phyloP scores from a whole-genome alignment of 37 sponge, comb jelly and placozoan genomes.

The Theonella swinhoei region DNA sequence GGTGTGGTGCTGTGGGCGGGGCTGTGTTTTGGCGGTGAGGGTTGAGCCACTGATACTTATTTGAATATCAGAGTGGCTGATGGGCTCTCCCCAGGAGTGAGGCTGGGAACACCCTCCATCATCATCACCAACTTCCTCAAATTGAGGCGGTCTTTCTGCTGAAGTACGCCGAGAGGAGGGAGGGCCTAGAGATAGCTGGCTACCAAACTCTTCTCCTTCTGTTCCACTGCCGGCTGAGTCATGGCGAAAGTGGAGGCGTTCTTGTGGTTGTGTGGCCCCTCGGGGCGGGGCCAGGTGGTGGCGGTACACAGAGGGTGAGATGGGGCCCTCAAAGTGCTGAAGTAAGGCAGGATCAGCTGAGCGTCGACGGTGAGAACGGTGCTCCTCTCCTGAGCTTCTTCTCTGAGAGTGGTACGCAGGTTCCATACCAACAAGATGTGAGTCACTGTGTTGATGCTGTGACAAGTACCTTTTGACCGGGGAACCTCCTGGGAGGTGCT shows the following conservation, averaged over 20 bases:
- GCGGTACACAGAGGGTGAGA: background rate
- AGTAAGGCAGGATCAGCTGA: slow-evolving; percentile 13
- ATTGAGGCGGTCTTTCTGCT: background rate
- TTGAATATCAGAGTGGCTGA: background rate
- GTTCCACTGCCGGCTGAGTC: background rate
- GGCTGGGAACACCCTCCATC: slow-evolving; percentile 1
- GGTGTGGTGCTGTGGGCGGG: background rate
- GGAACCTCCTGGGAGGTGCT: background rate
- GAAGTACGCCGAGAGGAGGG: background rate
- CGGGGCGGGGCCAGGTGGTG: background rate
- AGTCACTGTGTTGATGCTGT: background rate
- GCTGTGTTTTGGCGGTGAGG: background rate
- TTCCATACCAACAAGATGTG: background rate
- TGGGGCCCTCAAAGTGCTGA: background rate
- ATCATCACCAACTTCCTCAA: slow-evolving; percentile 14
- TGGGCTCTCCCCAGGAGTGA: background rate
- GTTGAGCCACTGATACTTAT: background rate
- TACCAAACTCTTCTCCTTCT: background rate
- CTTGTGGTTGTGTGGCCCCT: background rate
- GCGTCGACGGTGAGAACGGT: slow-evolving; percentile 4
- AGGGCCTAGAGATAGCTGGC: background rate
- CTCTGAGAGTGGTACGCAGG: background rate
- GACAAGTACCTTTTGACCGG: slow-evolving; percentile 28
- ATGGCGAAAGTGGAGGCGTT: background rate
- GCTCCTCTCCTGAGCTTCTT: background rate